Percentiles rank a stretch among this genome's conserved stretches.
phyloP scores from a whole-genome alignment of 1,140 invertebrate genomes.

The Forficula auricularia region DNA sequence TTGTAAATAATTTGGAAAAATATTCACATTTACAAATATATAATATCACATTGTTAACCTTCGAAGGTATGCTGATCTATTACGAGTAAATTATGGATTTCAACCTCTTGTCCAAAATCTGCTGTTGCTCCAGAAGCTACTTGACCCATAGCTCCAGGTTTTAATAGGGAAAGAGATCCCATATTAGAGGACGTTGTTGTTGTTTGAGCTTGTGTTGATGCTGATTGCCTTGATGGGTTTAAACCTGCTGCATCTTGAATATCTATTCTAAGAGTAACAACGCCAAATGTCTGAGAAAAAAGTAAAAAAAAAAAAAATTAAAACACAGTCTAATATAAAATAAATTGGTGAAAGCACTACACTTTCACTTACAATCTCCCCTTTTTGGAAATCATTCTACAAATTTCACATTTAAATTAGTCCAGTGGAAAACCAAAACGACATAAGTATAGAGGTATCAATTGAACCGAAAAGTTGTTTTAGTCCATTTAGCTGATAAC shows the following conservation, averaged over 20 bases:
- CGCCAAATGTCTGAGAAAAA: conserved; percentile 66
- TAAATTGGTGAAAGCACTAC: neutral
- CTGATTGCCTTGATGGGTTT: conserved; percentile 49
- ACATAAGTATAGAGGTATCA: too few relatives aligned
- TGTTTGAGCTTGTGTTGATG: conserved; percentile 53
- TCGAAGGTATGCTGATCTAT: conserved; percentile 96
- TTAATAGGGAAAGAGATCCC: conserved; percentile 24
- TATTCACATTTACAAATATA: neutral
- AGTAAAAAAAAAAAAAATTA: conserved; percentile 17
- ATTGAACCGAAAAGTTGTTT: too few relatives aligned
- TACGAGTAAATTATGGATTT: conserved; percentile 80
- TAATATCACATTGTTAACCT: conserved; percentile 27
- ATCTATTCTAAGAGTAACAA: conserved; percentile 79
- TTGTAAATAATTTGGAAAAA: too few relatives aligned
- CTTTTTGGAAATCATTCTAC: too few relatives aligned
- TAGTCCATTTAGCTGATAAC: too few relatives aligned
- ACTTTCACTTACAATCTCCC: neutral
- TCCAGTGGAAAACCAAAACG: too few relatives aligned
- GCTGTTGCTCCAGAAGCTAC: conserved; percentile 21
- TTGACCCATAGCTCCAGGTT: conserved; percentile 21
- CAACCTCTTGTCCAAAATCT: conserved; percentile 67
- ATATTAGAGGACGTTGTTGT: conserved; percentile 30
- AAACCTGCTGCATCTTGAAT: conserved; percentile 52
- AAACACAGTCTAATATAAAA: neutral
- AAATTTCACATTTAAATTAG: too few relatives aligned